phyloP scores from a whole-genome alignment of 2,113 vertebrate genomes.

The Picathartes gymnocephalus region DNA sequence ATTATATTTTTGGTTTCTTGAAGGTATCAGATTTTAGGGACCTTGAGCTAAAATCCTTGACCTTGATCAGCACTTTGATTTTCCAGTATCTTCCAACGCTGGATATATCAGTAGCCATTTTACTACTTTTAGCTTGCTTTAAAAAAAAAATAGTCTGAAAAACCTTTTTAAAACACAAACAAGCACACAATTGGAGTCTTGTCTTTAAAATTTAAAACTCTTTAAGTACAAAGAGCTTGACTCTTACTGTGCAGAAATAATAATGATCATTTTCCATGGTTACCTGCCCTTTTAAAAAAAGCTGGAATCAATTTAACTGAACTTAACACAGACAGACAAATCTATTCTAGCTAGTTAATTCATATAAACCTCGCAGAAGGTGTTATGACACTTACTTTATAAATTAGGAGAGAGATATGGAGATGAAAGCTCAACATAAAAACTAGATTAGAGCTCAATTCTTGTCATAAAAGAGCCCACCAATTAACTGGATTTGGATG shows the following conservation, averaged over 20 bases:
- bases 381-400: neutral
- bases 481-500: neutral
- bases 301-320: neutral
- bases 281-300: neutral
- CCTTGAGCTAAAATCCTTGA: neutral
- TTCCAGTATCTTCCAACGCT: rapidly evolving
- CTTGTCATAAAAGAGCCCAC: neutral
- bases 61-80: neutral
- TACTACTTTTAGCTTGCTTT: neutral
- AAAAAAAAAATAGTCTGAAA: neutral
- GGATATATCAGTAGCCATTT: neutral
- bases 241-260: neutral
- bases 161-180: neutral
- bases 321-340: neutral
- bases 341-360: neutral
- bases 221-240: neutral
- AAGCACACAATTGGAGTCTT: neutral
- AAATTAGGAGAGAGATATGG: neutral
- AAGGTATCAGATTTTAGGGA: neutral
- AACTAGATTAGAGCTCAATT: neutral
- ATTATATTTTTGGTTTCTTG: neutral
- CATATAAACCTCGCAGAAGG: neutral
- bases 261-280: neutral
- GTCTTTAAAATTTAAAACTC: neutral
- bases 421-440: neutral